Percentiles rank a stretch among this genome's conserved stretches.
phyloP scores from a whole-genome alignment of 2,797 vertebrate species.

The Alcedo atthis region DNA sequence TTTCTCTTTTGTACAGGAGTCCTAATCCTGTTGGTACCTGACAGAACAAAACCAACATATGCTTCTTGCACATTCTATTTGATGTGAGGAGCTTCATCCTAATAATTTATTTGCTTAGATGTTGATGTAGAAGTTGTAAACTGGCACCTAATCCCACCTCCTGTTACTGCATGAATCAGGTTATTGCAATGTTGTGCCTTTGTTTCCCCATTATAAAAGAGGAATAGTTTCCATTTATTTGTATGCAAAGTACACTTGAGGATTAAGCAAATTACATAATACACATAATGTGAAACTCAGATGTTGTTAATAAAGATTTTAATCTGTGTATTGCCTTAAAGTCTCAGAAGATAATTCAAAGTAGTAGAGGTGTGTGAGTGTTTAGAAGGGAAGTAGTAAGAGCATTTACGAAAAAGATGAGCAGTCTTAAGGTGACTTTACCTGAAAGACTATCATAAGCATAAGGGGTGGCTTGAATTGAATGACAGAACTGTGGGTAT shows the following conservation, averaged over 20 bases:
- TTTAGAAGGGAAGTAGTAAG: not conserved
- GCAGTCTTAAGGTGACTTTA: constrained; percentile 20
- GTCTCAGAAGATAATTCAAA: not conserved
- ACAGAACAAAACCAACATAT: not conserved
- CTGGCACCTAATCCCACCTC: not conserved
- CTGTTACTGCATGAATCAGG: not conserved
- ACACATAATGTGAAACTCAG: not conserved
- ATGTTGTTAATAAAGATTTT: not conserved
- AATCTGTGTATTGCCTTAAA: not conserved
- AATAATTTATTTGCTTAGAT: not conserved
- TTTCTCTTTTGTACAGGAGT: not conserved
- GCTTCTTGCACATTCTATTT: not conserved
- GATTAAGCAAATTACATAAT: not conserved
- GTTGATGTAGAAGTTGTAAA: not conserved
- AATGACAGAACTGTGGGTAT: constrained; percentile 7
- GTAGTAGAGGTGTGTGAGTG: not conserved
- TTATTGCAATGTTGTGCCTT: not conserved
- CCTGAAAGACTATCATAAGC: not conserved
- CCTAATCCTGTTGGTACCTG: not conserved
- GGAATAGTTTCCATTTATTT: not conserved
- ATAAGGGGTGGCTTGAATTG: constrained; percentile 15
- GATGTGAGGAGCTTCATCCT: not conserved
- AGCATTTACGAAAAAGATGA: not conserved
- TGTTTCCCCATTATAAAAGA: not conserved
- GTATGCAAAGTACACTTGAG: not conserved